These are phyloP conservation scores for Parnassius mnemosyne DNA, from an alignment of 2,888 invertebrate species.

Conservation along the genomic window DNA sequence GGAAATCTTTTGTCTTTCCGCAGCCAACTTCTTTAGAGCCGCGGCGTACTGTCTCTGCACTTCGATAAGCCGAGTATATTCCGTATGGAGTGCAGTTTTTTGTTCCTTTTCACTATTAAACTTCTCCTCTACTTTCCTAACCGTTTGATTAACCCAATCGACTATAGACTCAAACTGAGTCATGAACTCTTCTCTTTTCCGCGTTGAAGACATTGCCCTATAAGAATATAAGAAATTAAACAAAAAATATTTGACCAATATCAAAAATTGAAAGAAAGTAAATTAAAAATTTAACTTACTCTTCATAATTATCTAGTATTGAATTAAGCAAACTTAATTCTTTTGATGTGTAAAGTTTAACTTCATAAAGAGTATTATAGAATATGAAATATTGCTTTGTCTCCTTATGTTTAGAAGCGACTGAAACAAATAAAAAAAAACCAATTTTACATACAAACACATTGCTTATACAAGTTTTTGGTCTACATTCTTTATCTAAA, in stretches of 20 bases:
- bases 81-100: slow-evolving; percentile 57
- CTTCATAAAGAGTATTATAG: slow-evolving; percentile 97
- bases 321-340: slow-evolving; percentile 94
- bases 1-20: slow-evolving; percentile 56
- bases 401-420: slow-evolving; percentile 96
- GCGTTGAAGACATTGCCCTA: slow-evolving; percentile 90
- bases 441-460: no score
- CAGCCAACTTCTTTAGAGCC: slow-evolving; percentile 64
- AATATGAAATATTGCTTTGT: slow-evolving; percentile 98
- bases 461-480: no score
- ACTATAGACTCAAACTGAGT: slow-evolving; percentile 94
- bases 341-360: slow-evolving; percentile 94
- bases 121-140: slow-evolving; percentile 85
- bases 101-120: slow-evolving; percentile 63
- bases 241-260: slow-evolving; percentile 1
- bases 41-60: slow-evolving; percentile 72
- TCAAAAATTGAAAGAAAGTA: slow-evolving; percentile 1
- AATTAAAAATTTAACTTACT: slow-evolving; percentile 78
- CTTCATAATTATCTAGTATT: slow-evolving; percentile 92
- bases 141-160: slow-evolving; percentile 92
- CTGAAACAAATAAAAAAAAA: slow-evolving; percentile 73
- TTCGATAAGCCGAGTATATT: slow-evolving; percentile 67
- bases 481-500: no score
- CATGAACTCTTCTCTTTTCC: slow-evolving; percentile 93
- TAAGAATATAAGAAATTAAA: slow-evolving; percentile 27